These are phyloP conservation scores for Ciconia boyciana DNA, from an alignment of 2,113 vertebrate species.

Conservation along the genomic window DNA sequence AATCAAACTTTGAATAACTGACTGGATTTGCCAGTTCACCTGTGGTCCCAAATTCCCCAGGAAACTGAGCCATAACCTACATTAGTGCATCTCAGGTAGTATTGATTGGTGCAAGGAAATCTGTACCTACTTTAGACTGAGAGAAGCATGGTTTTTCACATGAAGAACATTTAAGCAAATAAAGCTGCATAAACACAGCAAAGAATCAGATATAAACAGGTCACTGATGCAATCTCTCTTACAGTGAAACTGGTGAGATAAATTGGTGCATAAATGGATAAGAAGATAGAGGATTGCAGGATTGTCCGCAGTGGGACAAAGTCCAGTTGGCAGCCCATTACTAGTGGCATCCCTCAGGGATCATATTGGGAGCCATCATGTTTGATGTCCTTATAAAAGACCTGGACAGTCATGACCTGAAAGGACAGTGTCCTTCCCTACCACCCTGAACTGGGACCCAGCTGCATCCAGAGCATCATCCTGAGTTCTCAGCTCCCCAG, in stretches of 20 bases:
- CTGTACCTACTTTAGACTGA: not conserved
- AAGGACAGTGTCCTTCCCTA: not conserved
- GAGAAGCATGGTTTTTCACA: not conserved
- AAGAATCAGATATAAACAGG: not conserved
- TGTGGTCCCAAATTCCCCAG: not conserved
- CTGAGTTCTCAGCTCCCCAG: not conserved
- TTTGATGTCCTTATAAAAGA: not conserved
- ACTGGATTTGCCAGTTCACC: not conserved
- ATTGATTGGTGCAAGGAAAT: not conserved
- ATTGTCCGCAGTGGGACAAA: not conserved
- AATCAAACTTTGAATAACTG: not conserved
- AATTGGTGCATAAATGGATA: not conserved
- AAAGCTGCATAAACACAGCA: not conserved
- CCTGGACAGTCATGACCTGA: not conserved
- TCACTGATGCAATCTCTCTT: not conserved
- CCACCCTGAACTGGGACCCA: not conserved
- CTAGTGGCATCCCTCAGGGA: not conserved
- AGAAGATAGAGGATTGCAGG: not conserved
- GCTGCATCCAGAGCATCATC: rapidly evolving
- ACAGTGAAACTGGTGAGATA: not conserved
- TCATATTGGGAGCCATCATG: not conserved
- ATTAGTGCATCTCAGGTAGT: not conserved
- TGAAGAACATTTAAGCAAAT: not conserved
- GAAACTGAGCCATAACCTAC: not conserved
- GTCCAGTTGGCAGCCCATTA: not conserved